Evolutionary conservation across 2,113 vertebrate genomes (phyloP).

Genomic region (Nerophis lumbriciformis): DNA sequence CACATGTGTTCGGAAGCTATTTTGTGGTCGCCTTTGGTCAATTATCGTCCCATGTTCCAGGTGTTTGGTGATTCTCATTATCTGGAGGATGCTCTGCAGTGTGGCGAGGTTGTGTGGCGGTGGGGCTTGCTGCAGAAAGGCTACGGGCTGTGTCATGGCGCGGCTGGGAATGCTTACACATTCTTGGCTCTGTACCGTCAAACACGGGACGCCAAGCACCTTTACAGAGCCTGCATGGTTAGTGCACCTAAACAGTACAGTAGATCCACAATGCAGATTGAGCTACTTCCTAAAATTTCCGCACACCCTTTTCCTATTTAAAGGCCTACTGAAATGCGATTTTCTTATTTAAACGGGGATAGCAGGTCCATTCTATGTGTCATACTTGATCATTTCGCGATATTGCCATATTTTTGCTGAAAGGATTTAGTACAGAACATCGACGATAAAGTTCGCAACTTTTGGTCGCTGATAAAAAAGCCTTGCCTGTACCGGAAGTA

Average conservation of each 20-base stretch:
- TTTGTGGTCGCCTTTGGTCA: not conserved
- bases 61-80: slow-evolving; percentile 81
- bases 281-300: not conserved
- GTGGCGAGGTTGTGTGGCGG: slow-evolving; percentile 88
- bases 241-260: slow-evolving; percentile 14
- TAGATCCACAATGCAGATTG: not conserved
- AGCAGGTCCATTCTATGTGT: too few relatives aligned
- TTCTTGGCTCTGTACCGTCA: slow-evolving; percentile 86
- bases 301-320: not conserved
- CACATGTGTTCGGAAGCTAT: not conserved
- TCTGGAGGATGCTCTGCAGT: slow-evolving; percentile 78
- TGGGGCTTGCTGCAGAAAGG: slow-evolving; percentile 88
- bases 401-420: too few relatives aligned
- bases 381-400: too few relatives aligned
- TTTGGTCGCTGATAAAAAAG: too few relatives aligned
- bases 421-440: too few relatives aligned
- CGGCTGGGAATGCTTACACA: slow-evolving; percentile 88
- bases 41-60: slow-evolving; percentile 47
- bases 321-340: too few relatives aligned
- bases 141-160: slow-evolving; percentile 90
- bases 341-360: too few relatives aligned
- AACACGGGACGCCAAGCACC: slow-evolving; percentile 81
- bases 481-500: too few relatives aligned
- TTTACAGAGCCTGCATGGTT: slow-evolving; percentile 95
- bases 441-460: too few relatives aligned